These are phyloP conservation scores for Drosophila setosimentum DNA, from an alignment of 2,888 invertebrate species.

Conservation along the genomic window DNA sequence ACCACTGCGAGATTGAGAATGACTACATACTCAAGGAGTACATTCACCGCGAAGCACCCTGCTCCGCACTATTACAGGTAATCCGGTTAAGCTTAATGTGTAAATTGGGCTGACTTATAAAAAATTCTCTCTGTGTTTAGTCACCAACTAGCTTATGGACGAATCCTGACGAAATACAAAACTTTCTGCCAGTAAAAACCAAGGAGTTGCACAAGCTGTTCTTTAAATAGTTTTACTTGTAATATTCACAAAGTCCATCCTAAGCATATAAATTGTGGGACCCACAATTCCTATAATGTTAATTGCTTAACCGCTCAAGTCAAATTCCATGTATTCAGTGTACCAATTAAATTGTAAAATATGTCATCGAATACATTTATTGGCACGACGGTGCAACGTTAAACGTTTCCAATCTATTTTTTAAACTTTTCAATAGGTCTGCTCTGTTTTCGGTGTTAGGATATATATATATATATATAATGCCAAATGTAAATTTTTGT, in stretches of 20 bases:
- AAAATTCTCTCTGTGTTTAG: slow-evolving; percentile 13
- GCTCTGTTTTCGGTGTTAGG: not conserved
- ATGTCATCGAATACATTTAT: not conserved
- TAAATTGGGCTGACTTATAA: not conserved
- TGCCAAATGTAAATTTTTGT: not conserved
- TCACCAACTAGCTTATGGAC: slow-evolving; percentile 86
- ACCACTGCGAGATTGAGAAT: slow-evolving; percentile 91
- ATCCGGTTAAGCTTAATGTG: slow-evolving; percentile 39
- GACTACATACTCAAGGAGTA: slow-evolving; percentile 93
- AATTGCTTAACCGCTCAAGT: slow-evolving; percentile 6
- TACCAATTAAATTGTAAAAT: slow-evolving; percentile 9
- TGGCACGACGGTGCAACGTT: not conserved
- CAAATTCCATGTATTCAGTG: not conserved
- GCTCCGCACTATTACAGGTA: slow-evolving; percentile 88
- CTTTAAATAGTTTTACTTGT: slow-evolving; percentile 65
- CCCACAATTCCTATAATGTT: slow-evolving; percentile 20
- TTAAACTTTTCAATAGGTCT: not conserved
- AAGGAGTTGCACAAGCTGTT: slow-evolving; percentile 85
- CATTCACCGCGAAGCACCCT: slow-evolving; percentile 91
- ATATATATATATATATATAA: slow-evolving; percentile 4
- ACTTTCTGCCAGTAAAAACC: slow-evolving; percentile 87
- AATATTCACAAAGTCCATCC: not conserved
- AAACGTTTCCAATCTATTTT: not conserved
- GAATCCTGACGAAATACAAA: slow-evolving; percentile 89
- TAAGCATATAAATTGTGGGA: not conserved